Percentiles rank a stretch among this genome's conserved stretches.
Conservation (phyloP, 2,113 vertebrate genomes). For the Cheirogaleus medius region DNA sequence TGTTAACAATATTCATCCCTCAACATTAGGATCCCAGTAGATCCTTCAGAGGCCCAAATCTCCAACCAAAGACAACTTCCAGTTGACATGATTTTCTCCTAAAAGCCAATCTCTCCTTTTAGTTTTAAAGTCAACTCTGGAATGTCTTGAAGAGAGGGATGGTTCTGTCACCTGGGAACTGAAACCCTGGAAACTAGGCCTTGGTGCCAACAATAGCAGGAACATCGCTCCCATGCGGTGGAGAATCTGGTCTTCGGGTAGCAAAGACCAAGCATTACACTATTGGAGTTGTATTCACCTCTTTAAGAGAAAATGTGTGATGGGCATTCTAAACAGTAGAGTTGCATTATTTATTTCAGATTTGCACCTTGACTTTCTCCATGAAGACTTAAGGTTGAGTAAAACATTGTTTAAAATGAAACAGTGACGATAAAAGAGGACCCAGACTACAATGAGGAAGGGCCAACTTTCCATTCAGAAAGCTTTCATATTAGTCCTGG, state of each 20-base stretch:
- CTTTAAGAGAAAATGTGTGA: not conserved
- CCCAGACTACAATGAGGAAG: not conserved
- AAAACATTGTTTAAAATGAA: not conserved
- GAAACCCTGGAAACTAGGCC: not conserved
- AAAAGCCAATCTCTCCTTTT: not conserved
- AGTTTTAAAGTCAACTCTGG: not conserved
- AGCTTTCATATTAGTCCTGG: not conserved
- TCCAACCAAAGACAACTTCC: not conserved
- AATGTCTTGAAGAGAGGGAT: not conserved
- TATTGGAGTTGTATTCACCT: not conserved
- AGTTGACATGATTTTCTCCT: not conserved
- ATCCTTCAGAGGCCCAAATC: not conserved
- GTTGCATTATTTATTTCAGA: not conserved
- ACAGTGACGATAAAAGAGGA: not conserved
- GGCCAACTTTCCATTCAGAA: not conserved
- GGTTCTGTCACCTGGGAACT: not conserved
- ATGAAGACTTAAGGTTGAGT: not conserved
- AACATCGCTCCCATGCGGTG: not conserved
- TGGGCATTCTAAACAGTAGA: not conserved
- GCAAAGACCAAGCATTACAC: not conserved
- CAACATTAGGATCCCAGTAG: not conserved
- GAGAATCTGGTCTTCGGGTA: too few relatives aligned
- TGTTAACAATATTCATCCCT: too few relatives aligned
- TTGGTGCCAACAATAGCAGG: accelerated
- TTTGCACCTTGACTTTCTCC: not conserved